These are phyloP conservation scores for Pocillopora damicornis DNA, from an alignment of 64 coral and sea anemone species.

Conservation along the genomic window DNA sequence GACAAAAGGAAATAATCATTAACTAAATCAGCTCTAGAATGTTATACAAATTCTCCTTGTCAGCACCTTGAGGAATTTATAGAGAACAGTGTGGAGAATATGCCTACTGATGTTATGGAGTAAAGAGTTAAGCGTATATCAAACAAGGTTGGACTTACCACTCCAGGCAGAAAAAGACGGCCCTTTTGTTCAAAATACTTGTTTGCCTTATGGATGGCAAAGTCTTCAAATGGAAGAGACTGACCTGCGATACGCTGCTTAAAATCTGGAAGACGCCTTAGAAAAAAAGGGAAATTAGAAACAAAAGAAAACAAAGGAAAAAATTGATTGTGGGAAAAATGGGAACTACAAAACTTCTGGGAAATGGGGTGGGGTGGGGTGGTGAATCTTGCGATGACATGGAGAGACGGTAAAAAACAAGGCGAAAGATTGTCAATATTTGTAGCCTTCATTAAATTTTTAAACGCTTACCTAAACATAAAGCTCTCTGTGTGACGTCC, in stretches of 20 bases:
- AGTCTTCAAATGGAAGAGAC: slow-evolving; percentile 92
- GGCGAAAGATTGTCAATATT: too few relatives aligned
- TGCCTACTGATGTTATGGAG: too few relatives aligned
- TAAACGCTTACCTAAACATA: slow-evolving; percentile 53
- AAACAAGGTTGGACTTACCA: slow-evolving; percentile 43
- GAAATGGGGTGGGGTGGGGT: too few relatives aligned
- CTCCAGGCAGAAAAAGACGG: slow-evolving; percentile 78
- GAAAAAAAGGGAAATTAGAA: slow-evolving; percentile 4
- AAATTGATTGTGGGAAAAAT: neutral
- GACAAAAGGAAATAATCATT: too few relatives aligned
- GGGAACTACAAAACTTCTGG: neutral
- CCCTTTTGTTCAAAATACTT: slow-evolving; percentile 82
- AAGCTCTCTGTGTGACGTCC: slow-evolving; percentile 61
- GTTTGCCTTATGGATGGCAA: slow-evolving; percentile 75
- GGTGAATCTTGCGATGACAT: too few relatives aligned
- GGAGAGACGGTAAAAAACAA: too few relatives aligned
- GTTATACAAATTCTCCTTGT: too few relatives aligned
- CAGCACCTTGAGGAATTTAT: too few relatives aligned
- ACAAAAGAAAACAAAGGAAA: neutral
- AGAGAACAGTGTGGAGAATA: too few relatives aligned
- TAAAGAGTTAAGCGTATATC: too few relatives aligned
- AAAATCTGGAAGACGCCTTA: slow-evolving; percentile 73
- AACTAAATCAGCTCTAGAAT: too few relatives aligned
- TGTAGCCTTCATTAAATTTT: neutral
- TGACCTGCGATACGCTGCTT: slow-evolving; percentile 91